phyloP scores from a whole-genome alignment of 2,888 invertebrate genomes.

The Lasioglossum morio region DNA sequence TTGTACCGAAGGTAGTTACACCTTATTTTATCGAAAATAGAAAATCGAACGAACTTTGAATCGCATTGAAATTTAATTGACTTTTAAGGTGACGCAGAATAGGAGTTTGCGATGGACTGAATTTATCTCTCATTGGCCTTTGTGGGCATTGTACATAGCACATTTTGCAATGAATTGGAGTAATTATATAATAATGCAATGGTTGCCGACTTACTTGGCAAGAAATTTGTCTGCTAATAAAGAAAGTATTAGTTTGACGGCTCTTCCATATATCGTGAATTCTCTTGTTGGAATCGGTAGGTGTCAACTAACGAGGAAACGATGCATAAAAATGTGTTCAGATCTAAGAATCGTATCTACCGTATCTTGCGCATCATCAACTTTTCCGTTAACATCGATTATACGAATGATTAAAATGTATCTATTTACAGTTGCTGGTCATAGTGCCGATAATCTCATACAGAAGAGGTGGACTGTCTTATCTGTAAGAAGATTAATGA shows the following conservation, averaged over 20 bases:
- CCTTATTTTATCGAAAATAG: not conserved
- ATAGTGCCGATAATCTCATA: slow-evolving; percentile 89
- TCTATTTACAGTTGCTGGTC: slow-evolving; percentile 87
- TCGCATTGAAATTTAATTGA: slow-evolving; percentile 36
- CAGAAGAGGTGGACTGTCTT: slow-evolving; percentile 88
- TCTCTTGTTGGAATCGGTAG: slow-evolving; percentile 89
- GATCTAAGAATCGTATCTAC: not conserved
- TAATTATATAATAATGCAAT: slow-evolving; percentile 92
- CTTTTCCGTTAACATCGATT: not conserved
- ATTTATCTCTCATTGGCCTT: slow-evolving; percentile 89
- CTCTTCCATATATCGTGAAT: slow-evolving; percentile 91
- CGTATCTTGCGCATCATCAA: not conserved
- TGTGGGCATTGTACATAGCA: slow-evolving; percentile 91
- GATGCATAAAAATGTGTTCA: not conserved
- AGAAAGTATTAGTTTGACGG: slow-evolving; percentile 90
- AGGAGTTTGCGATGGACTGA: slow-evolving; percentile 88
- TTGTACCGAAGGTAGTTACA: slow-evolving; percentile 86
- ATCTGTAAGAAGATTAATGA: slow-evolving; percentile 90
- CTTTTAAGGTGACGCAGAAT: slow-evolving; percentile 85
- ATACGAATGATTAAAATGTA: not conserved
- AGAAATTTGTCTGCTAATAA: slow-evolving; percentile 88
- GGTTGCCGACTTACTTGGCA: slow-evolving; percentile 91
- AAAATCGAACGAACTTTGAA: not conserved
- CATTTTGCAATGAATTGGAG: slow-evolving; percentile 94
- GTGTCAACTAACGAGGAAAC: slow-evolving; percentile 60